Evolutionary conservation across 2,797 vertebrate genomes (phyloP).

Genomic region (Acanthurus lineatus): DNA sequence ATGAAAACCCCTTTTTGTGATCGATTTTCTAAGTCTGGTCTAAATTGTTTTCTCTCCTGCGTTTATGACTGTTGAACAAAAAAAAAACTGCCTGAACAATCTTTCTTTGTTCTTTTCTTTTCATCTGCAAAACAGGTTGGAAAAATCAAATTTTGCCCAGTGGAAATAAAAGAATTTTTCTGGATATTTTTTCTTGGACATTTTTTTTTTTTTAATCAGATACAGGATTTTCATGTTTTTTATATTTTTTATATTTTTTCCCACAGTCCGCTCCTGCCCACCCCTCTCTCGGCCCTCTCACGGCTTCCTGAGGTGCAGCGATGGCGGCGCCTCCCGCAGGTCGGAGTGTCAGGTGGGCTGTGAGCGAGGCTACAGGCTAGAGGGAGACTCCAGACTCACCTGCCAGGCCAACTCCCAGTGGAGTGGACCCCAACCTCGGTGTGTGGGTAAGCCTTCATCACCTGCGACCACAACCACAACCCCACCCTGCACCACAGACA

Average conservation of each 20-base stretch:
- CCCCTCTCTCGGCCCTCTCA: slow-evolving; percentile 86
- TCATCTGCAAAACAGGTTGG: too few relatives aligned
- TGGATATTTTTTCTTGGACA: too few relatives aligned
- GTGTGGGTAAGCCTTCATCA: slow-evolving; percentile 91
- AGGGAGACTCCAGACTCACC: slow-evolving; percentile 88
- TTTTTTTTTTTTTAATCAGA: too few relatives aligned
- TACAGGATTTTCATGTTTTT: too few relatives aligned
- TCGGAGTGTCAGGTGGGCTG: slow-evolving; percentile 90
- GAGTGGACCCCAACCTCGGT: slow-evolving; percentile 91
- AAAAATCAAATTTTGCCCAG: too few relatives aligned
- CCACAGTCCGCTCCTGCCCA: slow-evolving; percentile 91
- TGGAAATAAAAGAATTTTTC: too few relatives aligned
- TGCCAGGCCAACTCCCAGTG: slow-evolving; percentile 92
- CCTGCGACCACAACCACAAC: not conserved
- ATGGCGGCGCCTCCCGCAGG: slow-evolving; percentile 82
- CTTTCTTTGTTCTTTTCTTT: too few relatives aligned
- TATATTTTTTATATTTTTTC: not conserved
- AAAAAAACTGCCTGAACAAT: too few relatives aligned
- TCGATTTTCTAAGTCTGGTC: too few relatives aligned
- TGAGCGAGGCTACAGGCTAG: slow-evolving; percentile 90
- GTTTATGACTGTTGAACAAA: too few relatives aligned
- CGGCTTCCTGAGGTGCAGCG: slow-evolving; percentile 89
- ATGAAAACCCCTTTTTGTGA: too few relatives aligned
- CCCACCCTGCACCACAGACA: not conserved
- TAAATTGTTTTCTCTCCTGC: too few relatives aligned